A percentile compares a stretch with the other conserved stretches of the same genome.
Conservation (phyloP, 2,888 invertebrate genomes). For the Chorisops tibialis region DNA sequence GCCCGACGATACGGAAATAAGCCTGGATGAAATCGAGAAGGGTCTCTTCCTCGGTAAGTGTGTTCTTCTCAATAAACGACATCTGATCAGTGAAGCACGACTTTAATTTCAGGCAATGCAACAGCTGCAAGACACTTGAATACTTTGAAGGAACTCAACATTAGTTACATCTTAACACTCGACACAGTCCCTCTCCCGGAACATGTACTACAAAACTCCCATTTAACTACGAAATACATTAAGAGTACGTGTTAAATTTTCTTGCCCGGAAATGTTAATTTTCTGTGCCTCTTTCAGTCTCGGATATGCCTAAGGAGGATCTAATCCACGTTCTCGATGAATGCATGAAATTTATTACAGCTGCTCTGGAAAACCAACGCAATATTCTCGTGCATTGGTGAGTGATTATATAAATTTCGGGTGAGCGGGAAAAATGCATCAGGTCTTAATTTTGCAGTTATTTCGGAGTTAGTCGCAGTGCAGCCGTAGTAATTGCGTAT, state of each 20-base stretch:
- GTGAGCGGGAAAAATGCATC: neutral
- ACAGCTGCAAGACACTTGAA: slow-evolving; percentile 74
- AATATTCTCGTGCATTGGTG: slow-evolving; percentile 85
- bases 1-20: slow-evolving; percentile 36
- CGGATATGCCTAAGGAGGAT: slow-evolving; percentile 83
- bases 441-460: slow-evolving; percentile 57
- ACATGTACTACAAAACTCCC: slow-evolving; percentile 64
- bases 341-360: slow-evolving; percentile 71
- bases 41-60: slow-evolving; percentile 47
- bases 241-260: slow-evolving; percentile 57
- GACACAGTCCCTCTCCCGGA: slow-evolving; percentile 81
- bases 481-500: slow-evolving; percentile 80
- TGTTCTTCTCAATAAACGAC: neutral
- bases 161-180: slow-evolving; percentile 76
- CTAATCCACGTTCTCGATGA: slow-evolving; percentile 75
- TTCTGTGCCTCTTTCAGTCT: slow-evolving; percentile 56
- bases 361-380: slow-evolving; percentile 62
- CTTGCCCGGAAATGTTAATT: neutral
- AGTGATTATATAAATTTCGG: slow-evolving; percentile 36
- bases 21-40: slow-evolving; percentile 49
- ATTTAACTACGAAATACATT: slow-evolving; percentile 69
- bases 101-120: slow-evolving; percentile 63
- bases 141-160: slow-evolving; percentile 62
- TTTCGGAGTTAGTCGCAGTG: slow-evolving; percentile 87
- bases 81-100: too few species aligned